Evolutionary conservation across 2,888 invertebrate genomes (phyloP).

Genomic region (Tipula unca): DNA sequence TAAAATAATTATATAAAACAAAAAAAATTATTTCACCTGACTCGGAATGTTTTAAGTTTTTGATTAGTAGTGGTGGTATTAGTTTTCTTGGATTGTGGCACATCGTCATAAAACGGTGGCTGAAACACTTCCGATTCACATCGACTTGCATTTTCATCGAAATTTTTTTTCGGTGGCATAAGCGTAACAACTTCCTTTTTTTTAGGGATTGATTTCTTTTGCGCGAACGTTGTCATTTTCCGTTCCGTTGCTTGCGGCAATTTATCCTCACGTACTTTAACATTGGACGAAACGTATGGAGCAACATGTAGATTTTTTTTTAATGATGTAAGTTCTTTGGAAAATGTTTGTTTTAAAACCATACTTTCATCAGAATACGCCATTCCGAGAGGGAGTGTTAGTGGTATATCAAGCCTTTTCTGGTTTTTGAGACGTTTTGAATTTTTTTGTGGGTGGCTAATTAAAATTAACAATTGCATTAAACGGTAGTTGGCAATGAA

Average conservation of each 20-base stretch:
- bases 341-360: not conserved
- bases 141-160: not conserved
- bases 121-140: conserved; percentile 1
- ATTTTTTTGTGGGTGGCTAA: not conserved
- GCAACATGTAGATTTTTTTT: not conserved
- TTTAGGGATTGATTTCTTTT: not conserved
- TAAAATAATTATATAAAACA: conserved; percentile 18
- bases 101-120: not conserved
- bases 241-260: not conserved
- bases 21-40: not conserved
- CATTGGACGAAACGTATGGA: not conserved
- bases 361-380: not conserved
- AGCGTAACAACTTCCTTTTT: not conserved
- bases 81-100: not conserved
- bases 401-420: not conserved
- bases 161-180: not conserved
- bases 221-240: not conserved
- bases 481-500: not conserved
- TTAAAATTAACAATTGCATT: not conserved
- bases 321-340: not conserved
- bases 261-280: not conserved
- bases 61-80: not conserved
- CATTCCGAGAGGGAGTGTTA: not conserved
- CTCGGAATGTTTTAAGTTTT: not conserved
- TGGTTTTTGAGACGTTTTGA: not conserved